Conservation (phyloP, 2,797 vertebrate genomes). For the Uromys caudimaculatus region DNA sequence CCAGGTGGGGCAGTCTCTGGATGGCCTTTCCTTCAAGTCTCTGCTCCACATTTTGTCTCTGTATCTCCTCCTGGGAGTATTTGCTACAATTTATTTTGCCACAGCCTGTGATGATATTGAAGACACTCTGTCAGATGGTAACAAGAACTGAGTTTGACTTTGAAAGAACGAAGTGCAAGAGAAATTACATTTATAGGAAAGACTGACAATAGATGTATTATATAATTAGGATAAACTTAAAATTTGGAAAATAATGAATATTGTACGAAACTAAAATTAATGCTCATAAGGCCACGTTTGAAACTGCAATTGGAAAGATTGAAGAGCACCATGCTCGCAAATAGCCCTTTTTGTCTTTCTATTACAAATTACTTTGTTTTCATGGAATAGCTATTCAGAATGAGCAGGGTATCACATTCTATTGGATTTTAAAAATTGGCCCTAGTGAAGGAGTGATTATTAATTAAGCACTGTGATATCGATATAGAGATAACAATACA, state of each 20-base stretch:
- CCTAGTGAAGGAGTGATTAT: constrained; percentile 61
- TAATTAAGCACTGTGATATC: constrained; percentile 17
- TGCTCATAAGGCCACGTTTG: constrained; percentile 93
- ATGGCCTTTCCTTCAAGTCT: too few species aligned
- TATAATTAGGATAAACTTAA: constrained; percentile 78
- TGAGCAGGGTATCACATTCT: constrained; percentile 87
- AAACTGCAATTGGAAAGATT: constrained; percentile 89
- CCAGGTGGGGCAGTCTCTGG: too few species aligned
- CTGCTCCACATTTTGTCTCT: too few species aligned
- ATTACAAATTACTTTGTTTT: constrained; percentile 88
- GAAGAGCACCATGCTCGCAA: constrained; percentile 90
- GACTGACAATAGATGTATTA: constrained; percentile 90
- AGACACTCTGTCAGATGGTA: constrained; percentile 96
- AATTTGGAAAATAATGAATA: constrained; percentile 88
- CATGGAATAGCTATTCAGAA: constrained; percentile 90
- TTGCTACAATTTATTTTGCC: constrained; percentile 97
- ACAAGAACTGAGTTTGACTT: constrained; percentile 97
- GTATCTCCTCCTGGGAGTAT: too few species aligned
- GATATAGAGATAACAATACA: constrained; percentile 54
- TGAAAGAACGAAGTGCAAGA: constrained; percentile 97
- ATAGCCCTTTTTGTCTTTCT: constrained; percentile 85
- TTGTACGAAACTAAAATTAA: constrained; percentile 90
- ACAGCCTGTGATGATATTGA: constrained; percentile 99
- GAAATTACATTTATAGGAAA: constrained; percentile 95
- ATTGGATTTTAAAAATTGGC: constrained; percentile 54